Conservation (phyloP, 2,888 invertebrate genomes). For the Lottia gigantea region DNA sequence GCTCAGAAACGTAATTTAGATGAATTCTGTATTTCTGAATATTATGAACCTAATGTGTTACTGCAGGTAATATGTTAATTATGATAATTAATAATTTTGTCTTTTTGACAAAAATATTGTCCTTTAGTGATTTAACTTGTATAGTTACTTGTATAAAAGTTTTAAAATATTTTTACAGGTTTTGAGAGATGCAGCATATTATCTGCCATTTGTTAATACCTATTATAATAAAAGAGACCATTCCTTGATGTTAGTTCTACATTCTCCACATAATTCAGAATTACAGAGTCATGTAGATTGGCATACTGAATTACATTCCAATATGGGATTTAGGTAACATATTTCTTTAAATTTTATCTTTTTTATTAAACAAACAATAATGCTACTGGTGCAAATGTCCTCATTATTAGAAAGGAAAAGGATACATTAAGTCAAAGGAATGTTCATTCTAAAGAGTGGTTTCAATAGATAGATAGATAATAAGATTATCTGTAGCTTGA, state of each 20-base stretch:
- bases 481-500: too few species aligned
- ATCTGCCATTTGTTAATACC: slow-evolving; percentile 61
- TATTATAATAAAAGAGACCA: slow-evolving; percentile 66
- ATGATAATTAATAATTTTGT: too few species aligned
- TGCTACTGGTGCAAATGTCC: too few species aligned
- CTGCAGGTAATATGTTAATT: slow-evolving; percentile 53
- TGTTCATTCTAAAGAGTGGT: too few species aligned
- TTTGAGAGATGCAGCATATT: slow-evolving; percentile 55
- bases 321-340: slow-evolving; percentile 66
- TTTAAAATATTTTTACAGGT: slow-evolving; percentile 41
- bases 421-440: too few species aligned
- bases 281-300: slow-evolving; percentile 61
- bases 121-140: background rate
- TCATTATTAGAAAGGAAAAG: too few species aligned
- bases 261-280: slow-evolving; percentile 61
- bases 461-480: too few species aligned
- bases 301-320: slow-evolving; percentile 64
- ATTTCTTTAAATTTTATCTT: background rate
- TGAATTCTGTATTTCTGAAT: slow-evolving; percentile 68
- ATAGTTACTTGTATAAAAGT: too few species aligned
- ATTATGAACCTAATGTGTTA: slow-evolving; percentile 62
- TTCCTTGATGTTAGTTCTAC: slow-evolving; percentile 61
- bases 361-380: too few species aligned
- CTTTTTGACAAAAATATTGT: too few species aligned
- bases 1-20: slow-evolving; percentile 63